These are phyloP conservation scores for Artibeus jamaicensis DNA, from an alignment of 2,797 vertebrate genomes.

Conservation along the genomic window DNA sequence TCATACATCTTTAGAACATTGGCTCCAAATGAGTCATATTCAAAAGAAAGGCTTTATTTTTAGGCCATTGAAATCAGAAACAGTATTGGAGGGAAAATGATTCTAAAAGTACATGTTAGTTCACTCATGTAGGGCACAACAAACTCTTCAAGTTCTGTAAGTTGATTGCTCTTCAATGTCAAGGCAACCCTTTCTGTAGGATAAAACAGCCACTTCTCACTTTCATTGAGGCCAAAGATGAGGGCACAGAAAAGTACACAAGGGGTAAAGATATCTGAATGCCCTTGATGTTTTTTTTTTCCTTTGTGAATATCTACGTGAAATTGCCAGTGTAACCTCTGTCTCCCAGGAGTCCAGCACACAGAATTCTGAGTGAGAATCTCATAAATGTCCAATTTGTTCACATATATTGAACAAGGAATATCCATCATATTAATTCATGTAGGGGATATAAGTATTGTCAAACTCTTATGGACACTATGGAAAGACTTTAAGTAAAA, in stretches of 20 bases:
- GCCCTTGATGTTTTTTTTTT: not conserved
- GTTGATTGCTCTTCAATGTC: conserved; percentile 30
- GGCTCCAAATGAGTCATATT: conserved; percentile 76
- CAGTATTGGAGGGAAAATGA: conserved; percentile 33
- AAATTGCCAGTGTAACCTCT: conserved; percentile 24
- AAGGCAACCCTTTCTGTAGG: not conserved
- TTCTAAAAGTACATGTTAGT: conserved; percentile 66
- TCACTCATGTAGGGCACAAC: conserved; percentile 49
- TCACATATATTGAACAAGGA: not conserved
- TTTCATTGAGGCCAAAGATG: conserved; percentile 1
- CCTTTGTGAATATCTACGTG: not conserved
- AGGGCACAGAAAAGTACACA: not conserved
- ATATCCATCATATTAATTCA: not conserved
- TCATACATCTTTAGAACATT: conserved; percentile 68
- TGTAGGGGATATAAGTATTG: not conserved
- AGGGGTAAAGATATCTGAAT: not conserved
- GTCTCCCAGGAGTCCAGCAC: not conserved
- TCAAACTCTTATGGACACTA: not conserved
- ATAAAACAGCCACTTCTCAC: not conserved
- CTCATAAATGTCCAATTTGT: not conserved
- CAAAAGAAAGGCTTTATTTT: conserved; percentile 69
- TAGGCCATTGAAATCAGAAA: conserved; percentile 67
- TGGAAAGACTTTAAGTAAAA: not conserved
- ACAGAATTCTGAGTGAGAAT: not conserved
- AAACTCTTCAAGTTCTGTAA: conserved; percentile 49